Evolutionary conservation across 2,113 vertebrate genomes (phyloP).

Genomic region (Circaetus cinerascens): DNA sequence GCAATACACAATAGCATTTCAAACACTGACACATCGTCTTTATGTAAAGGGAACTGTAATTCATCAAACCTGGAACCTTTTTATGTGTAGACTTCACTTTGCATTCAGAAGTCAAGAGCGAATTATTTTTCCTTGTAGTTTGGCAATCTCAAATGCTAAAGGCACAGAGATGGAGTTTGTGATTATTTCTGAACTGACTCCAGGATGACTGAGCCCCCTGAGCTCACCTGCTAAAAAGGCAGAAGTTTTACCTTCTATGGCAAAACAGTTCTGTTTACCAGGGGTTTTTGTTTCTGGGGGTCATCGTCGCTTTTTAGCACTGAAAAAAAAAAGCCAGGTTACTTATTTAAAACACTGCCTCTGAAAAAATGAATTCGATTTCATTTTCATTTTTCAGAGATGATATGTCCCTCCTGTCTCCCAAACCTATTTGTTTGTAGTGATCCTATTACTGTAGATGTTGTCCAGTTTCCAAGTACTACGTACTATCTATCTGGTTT

Average conservation of each 20-base stretch:
- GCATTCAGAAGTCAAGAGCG: not conserved
- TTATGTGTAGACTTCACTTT: not conserved
- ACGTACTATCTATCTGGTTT: rapidly evolving
- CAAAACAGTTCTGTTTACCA: not conserved
- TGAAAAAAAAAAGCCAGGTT: not conserved
- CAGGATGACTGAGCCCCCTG: not conserved
- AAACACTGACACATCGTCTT: rapidly evolving
- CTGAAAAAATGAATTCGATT: not conserved
- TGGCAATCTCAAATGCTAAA: not conserved
- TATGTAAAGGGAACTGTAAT: not conserved
- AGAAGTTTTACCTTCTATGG: not conserved
- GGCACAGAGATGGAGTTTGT: not conserved
- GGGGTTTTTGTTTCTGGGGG: not conserved
- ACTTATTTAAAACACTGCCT: not conserved
- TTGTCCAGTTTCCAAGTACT: not conserved
- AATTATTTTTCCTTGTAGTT: not conserved
- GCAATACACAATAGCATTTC: not conserved
- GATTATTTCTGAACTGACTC: not conserved
- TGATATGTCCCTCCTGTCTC: not conserved
- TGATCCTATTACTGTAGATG: not conserved
- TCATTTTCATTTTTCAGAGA: not conserved
- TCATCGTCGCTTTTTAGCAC: not conserved
- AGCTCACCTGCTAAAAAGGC: not conserved
- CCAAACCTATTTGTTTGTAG: not conserved
- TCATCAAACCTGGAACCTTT: not conserved